Evolutionary conservation across 2,888 invertebrate genomes (phyloP).

Genomic region (Meandrusa payeni): DNA sequence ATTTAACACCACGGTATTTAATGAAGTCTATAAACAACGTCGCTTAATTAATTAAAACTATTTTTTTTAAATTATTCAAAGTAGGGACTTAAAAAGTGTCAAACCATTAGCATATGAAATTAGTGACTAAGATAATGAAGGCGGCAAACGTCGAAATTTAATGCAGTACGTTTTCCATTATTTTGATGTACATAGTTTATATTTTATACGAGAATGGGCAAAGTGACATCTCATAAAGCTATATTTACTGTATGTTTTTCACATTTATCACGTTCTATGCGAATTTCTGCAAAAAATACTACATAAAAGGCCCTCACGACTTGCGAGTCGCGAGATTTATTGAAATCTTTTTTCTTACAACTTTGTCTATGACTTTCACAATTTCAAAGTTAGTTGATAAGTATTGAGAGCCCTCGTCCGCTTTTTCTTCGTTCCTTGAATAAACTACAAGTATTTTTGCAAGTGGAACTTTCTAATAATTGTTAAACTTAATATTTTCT

Average conservation of each 20-base stretch:
- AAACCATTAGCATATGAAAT: conserved; percentile 17
- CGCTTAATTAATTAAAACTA: conserved; percentile 18
- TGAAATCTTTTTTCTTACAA: conserved; percentile 28
- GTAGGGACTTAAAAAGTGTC: conserved; percentile 12
- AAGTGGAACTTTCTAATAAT: conserved; percentile 2
- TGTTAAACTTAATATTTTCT: conserved; percentile 9
- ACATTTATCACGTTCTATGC: background rate
- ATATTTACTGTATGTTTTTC: too few relatives aligned
- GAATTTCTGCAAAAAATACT: background rate
- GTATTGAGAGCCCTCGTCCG: conserved; percentile 17
- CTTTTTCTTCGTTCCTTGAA: conserved; percentile 18
- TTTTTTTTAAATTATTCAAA: conserved; percentile 15
- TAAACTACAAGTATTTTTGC: conserved; percentile 17
- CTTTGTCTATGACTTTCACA: conserved; percentile 27
- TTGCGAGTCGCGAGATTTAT: conserved; percentile 26
- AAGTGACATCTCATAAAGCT: too few relatives aligned
- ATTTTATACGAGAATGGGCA: too few relatives aligned
- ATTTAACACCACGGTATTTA: too few relatives aligned
- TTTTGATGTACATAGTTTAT: too few relatives aligned
- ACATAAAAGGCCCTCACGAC: conserved; percentile 4
- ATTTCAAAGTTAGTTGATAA: conserved; percentile 22
- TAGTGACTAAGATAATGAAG: too few relatives aligned
- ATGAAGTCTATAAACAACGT: too few relatives aligned
- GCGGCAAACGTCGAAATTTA: too few relatives aligned
- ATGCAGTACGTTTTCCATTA: too few relatives aligned